Percentiles rank a stretch among this genome's conserved stretches.
These are phyloP conservation scores for Tetramorium bicarinatum DNA, from an alignment of 2,888 invertebrate genomes.

Conservation along the genomic window DNA sequence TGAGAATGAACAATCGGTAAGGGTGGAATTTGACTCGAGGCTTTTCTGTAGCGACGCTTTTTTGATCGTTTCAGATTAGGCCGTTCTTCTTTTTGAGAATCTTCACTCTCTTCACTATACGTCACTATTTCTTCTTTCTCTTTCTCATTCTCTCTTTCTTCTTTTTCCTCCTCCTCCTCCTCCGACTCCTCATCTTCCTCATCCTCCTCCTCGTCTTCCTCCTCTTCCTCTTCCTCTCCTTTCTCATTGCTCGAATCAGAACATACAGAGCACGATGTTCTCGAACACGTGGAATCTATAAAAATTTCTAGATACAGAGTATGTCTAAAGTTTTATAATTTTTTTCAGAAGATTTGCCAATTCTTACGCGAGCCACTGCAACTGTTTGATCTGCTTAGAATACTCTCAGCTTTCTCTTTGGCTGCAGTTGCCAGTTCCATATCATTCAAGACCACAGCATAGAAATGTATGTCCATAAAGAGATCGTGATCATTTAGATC, in stretches of 20 bases:
- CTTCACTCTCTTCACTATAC: constrained; percentile 84
- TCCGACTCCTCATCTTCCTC: constrained; percentile 64
- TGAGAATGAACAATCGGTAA: constrained; percentile 78
- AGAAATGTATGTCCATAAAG: constrained; percentile 94
- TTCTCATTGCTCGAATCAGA: constrained; percentile 86
- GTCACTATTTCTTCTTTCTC: constrained; percentile 84
- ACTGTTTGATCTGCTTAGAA: constrained; percentile 85
- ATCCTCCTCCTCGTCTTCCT: constrained; percentile 81
- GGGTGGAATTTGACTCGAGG: constrained; percentile 84
- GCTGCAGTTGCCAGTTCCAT: constrained; percentile 91
- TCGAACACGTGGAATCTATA: constrained; percentile 91
- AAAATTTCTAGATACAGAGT: constrained; percentile 70
- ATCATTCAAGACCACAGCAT: constrained; percentile 89
- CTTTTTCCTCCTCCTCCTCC: constrained; percentile 84
- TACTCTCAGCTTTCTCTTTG: constrained; percentile 89
- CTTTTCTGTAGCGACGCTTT: constrained; percentile 85
- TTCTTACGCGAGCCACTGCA: constrained; percentile 85
- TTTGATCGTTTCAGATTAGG: constrained; percentile 82
- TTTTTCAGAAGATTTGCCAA: neutral
- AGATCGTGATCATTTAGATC: constrained; percentile 95
- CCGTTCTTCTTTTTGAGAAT: constrained; percentile 78
- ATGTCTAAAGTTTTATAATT: neutral
- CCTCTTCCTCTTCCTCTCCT: constrained; percentile 84
- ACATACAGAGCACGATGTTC: constrained; percentile 91
- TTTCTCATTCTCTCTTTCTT: constrained; percentile 84